Conservation (phyloP, 1,140 invertebrate species). For the Holotrichia oblita region DNA sequence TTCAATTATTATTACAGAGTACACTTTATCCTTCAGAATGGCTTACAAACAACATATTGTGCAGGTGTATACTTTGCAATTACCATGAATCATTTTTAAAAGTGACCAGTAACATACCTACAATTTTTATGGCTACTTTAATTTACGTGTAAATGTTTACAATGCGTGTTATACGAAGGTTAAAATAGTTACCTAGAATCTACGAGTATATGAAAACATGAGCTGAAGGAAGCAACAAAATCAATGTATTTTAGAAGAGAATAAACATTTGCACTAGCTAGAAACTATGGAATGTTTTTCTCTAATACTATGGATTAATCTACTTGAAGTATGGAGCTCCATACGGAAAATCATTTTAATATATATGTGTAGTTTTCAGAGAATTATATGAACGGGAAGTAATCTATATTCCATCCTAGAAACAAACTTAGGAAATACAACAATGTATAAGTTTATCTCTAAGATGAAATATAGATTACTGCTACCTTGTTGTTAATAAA, state of each 20-base stretch:
- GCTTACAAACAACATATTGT: no score
- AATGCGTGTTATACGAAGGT: background rate
- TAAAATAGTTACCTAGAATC: conserved; percentile 1
- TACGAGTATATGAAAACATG: background rate
- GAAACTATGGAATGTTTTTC: background rate
- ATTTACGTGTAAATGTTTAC: conserved; percentile 22
- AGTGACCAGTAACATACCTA: background rate
- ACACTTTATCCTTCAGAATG: background rate
- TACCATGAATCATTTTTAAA: background rate
- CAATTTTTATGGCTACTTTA: background rate
- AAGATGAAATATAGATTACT: no score
- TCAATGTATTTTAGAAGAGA: background rate
- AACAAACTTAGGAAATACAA: no score
- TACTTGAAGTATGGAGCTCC: no score
- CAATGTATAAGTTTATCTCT: no score
- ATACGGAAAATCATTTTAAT: no score
- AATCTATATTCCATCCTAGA: background rate
- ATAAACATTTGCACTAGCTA: background rate
- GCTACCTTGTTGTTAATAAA: no score
- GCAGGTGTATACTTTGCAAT: background rate
- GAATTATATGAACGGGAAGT: background rate
- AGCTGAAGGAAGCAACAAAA: background rate
- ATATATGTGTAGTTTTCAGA: background rate
- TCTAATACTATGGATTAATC: no score
- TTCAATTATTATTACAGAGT: background rate